Evolutionary conservation across 2,888 invertebrate genomes (phyloP), one percentile per base, ranked within the genome.

Genomic region (Portevinia maculata): DNA sequence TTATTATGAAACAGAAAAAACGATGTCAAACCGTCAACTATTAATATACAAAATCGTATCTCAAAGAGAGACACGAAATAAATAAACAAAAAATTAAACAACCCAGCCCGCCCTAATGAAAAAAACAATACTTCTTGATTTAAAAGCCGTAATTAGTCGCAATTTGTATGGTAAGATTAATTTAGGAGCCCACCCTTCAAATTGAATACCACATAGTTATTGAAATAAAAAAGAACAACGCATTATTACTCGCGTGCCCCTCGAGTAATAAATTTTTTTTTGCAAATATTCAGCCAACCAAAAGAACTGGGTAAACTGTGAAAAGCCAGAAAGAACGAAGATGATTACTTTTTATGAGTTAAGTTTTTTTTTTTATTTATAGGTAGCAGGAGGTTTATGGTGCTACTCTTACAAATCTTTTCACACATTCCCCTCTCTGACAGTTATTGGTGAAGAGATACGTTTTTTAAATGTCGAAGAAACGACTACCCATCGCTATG

Each of bases 341-440:
- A 64, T 34, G 53, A 55, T 67, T 46, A 46, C 41, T 24, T 67
- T 67, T 55, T 55, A 44, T 13, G 55, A 15, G 55, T 46, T 55
- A 46, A 55, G 44, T 67, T 67, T 41, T 67, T 64, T 24, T 24
- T 24, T 24, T 24, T 24, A 24, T 24, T 24, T 39, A 52, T 64
- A 6, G 39, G 8, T 17, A 44, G 15, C 21, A 32, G 17, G 32
- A 55, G 67, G 41, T 55, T 55, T 67, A 67, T 41, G 46, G 60
- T 32, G 30, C 44, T 21, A 67, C 30, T 32, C 32, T 53, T 24
- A 55, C 44, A 67, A 67, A 55, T 55, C 44, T 46, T 34, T 67
- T 67, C 55, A 55, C 55, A 34, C 34, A 24, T 44, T 34, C 17
- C 28, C 17, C 7, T 30, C 30, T 41, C 30, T 21, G 19, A 32